These are phyloP conservation scores for Athripsodes cinereus DNA, from an alignment of 2,888 invertebrate species.

Conservation along the genomic window DNA sequence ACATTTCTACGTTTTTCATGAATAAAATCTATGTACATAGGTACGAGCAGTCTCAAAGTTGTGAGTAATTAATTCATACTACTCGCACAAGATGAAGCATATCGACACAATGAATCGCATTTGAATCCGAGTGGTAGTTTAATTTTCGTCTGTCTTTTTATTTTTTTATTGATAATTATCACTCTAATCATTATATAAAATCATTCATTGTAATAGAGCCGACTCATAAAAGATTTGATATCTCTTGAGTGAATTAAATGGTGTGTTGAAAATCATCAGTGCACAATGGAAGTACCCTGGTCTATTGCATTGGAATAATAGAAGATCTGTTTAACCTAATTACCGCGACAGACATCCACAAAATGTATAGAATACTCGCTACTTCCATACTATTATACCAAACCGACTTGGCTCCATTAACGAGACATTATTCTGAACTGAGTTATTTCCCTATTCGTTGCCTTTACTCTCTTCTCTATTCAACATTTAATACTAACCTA, in stretches of 20 bases:
- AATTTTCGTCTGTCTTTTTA: no score
- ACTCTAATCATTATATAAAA: neutral
- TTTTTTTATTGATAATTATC: no score
- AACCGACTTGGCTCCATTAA: conserved; percentile 18
- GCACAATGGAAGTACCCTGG: conserved; percentile 4
- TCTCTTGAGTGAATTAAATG: conserved; percentile 1
- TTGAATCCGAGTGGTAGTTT: no score
- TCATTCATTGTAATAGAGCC: neutral
- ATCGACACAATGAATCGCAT: no score
- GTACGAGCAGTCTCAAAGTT: no score
- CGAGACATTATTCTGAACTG: conserved; percentile 22
- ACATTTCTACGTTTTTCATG: no score
- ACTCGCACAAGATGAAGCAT: no score
- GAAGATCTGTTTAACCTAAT: conserved; percentile 27
- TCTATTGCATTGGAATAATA: conserved; percentile 21
- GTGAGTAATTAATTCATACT: no score
- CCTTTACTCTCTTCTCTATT: neutral
- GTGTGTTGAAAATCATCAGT: conserved; percentile 12
- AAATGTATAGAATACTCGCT: neutral
- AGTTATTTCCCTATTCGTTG: conserved; percentile 11
- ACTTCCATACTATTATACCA: no score
- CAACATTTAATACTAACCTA: neutral
- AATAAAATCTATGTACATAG: no score
- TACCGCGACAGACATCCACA: conserved; percentile 20
- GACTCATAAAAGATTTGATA: neutral